These are phyloP conservation scores for Machimus atricapillus DNA, from an alignment of 2,888 invertebrate genomes.

Conservation along the genomic window DNA sequence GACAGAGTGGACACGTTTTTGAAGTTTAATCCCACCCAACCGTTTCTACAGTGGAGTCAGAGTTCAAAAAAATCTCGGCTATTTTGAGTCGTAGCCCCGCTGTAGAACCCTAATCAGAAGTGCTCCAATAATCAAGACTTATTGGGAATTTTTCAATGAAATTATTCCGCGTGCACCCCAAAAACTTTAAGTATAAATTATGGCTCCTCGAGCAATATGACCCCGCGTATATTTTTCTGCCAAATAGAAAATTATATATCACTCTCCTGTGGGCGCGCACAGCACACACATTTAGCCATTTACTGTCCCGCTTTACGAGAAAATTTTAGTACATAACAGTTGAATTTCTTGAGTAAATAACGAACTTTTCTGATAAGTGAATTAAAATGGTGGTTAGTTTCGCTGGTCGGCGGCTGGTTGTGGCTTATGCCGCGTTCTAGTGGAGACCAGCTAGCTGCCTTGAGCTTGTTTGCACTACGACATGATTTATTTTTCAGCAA, in stretches of 20 bases:
- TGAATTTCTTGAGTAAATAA: conserved; percentile 29
- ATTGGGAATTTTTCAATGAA: not conserved
- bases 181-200: not conserved
- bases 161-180: not conserved
- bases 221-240: not conserved
- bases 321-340: not conserved
- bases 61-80: not conserved
- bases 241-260: conserved; percentile 15
- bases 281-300: not conserved
- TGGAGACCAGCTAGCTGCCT: not conserved
- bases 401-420: not conserved
- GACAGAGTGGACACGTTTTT: not conserved
- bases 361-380: conserved; percentile 28
- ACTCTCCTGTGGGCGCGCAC: not conserved
- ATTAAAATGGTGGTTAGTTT: conserved; percentile 23
- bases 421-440: not conserved
- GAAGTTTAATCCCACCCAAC: not conserved
- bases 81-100: not conserved
- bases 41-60: not conserved
- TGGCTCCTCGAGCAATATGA: not conserved
- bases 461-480: not conserved
- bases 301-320: not conserved
- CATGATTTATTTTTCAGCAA: not conserved
- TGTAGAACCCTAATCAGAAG: not conserved
- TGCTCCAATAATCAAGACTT: not conserved